phyloP scores from a whole-genome alignment of 2,113 vertebrate genomes.

The Thunnus maccoyii region DNA sequence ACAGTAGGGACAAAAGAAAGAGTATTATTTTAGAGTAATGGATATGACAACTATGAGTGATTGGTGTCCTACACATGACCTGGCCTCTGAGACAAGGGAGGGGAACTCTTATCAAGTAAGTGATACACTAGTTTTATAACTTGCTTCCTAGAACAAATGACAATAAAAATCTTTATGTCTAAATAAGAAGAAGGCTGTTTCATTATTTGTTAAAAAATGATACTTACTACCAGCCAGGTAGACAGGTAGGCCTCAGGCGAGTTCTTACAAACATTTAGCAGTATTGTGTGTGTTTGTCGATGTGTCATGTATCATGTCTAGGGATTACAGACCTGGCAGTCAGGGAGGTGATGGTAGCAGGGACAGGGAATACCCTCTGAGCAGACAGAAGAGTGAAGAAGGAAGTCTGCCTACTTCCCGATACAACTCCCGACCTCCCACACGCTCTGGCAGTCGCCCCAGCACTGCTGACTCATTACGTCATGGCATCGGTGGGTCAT shows the following conservation, averaged over 20 bases:
- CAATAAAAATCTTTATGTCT: not conserved
- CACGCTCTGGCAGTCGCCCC: slow-evolving; percentile 78
- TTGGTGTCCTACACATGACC: not conserved
- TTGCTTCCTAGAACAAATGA: not conserved
- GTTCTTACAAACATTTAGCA: not conserved
- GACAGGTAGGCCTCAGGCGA: not conserved
- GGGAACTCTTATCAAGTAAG: not conserved
- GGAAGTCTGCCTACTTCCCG: slow-evolving; percentile 67
- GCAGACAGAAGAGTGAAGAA: slow-evolving; percentile 57
- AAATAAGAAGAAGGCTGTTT: not conserved
- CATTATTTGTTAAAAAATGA: not conserved
- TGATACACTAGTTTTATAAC: not conserved
- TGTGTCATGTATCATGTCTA: slow-evolving; percentile 12
- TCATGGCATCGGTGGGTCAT: slow-evolving; percentile 84
- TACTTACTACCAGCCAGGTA: not conserved
- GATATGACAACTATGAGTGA: slow-evolving; percentile 16
- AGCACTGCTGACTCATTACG: slow-evolving; percentile 76
- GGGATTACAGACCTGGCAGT: slow-evolving; percentile 43
- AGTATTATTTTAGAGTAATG: slow-evolving; percentile 27
- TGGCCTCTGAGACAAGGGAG: not conserved
- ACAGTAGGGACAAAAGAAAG: not conserved
- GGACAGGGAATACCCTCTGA: slow-evolving; percentile 33
- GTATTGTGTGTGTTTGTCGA: slow-evolving; percentile 6
- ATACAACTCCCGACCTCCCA: slow-evolving; percentile 67
- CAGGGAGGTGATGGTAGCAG: slow-evolving; percentile 73